These are phyloP conservation scores for Caretta caretta DNA, from an alignment of 2,113 vertebrate genomes.

Conservation along the genomic window DNA sequence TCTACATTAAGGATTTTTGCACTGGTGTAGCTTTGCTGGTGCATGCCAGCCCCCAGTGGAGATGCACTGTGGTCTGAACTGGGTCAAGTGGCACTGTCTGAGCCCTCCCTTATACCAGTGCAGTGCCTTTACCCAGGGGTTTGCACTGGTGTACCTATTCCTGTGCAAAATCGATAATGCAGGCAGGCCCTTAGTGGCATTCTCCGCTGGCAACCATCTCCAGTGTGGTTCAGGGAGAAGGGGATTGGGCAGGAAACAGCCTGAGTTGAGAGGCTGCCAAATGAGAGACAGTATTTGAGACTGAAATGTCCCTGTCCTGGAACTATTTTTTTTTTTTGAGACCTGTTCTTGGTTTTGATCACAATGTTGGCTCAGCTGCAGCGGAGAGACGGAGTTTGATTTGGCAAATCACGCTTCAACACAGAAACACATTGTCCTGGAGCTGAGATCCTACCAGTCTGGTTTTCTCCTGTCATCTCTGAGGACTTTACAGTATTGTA, in stretches of 20 bases:
- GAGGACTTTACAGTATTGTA: fast-evolving
- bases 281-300: background rate
- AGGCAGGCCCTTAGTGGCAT: background rate
- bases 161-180: background rate
- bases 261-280: background rate
- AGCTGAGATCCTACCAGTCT: background rate
- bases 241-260: background rate
- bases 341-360: background rate
- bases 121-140: background rate
- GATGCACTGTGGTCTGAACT: background rate
- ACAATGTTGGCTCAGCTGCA: background rate
- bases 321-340: background rate
- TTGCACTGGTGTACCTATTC: background rate
- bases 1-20: background rate
- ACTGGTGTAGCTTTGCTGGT: fast-evolving
- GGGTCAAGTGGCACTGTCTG: background rate
- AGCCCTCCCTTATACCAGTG: background rate
- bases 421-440: background rate
- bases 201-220: background rate
- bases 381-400: background rate
- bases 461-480: background rate
- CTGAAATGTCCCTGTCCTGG: background rate
- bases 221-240: background rate
- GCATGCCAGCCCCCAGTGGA: background rate
- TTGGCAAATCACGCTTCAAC: background rate